Conservation (phyloP, 2,113 vertebrate species). For the Spermophilus dauricus region DNA sequence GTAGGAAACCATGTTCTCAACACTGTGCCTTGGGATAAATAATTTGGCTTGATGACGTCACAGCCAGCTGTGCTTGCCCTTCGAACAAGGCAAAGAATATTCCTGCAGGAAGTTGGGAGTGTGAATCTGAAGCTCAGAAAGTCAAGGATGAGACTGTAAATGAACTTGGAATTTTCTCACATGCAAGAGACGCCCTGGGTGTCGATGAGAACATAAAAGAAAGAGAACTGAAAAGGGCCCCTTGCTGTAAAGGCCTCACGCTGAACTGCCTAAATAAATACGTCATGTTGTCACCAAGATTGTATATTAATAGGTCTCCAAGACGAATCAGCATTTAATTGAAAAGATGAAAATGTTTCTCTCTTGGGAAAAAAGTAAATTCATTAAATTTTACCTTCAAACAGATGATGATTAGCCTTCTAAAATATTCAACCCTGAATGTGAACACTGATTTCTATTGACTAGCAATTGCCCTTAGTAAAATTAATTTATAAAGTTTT, state of each 20-base stretch:
- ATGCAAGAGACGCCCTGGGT: not conserved
- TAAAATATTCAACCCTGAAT: not conserved
- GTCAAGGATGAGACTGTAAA: not conserved
- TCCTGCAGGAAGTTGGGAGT: not conserved
- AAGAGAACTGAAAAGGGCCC: not conserved
- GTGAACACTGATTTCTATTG: not conserved
- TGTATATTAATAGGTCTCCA: not conserved
- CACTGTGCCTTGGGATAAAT: not conserved
- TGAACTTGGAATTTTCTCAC: slow-evolving; percentile 30
- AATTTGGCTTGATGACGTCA: not conserved
- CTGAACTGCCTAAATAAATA: not conserved
- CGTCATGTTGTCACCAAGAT: not conserved
- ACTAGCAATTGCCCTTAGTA: not conserved
- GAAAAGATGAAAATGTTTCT: not conserved
- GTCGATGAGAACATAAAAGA: not conserved
- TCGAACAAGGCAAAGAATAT: not conserved
- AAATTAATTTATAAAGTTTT: slow-evolving; percentile 3
- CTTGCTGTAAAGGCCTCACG: not conserved
- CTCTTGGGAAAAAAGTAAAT: not conserved
- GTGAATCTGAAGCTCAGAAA: not conserved
- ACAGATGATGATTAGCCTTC: not conserved
- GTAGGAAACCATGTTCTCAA: not conserved
- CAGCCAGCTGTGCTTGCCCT: not conserved
- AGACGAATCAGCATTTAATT: slow-evolving; percentile 10
- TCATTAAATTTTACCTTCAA: not conserved